Evolutionary conservation across 92 coral and sea anemone species (phyloP), one percentile per base, ranked within the genome.

Genomic region (Parazoanthus atlanticus): DNA sequence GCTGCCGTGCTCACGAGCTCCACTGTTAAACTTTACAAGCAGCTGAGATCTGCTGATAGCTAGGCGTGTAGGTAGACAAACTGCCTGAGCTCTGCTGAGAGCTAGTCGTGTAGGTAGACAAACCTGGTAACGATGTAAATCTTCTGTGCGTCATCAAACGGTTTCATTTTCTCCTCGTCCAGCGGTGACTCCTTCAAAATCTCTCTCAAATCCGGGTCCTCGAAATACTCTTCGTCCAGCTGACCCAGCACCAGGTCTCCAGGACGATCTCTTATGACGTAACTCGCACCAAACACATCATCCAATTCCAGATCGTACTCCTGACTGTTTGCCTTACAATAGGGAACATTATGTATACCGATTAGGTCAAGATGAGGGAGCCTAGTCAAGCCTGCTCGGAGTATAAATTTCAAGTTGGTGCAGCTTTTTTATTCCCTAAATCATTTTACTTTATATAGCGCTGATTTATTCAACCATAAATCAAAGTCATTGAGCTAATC

Each of bases 81-180:
- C 86, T n/a, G n/a, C n/a, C n/a, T n/a, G n/a, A n/a, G n/a, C n/a
- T n/a, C n/a, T n/a, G 10, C 6, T 26, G 19, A 10, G 74, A 28
- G 33, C 30, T 69, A 10, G 10, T 69, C 31, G 74, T 23, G 34
- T 8, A 56, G 0, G 65, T 16, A 21, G 65, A 56, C 86, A 69
- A 40, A 83, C 86, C 86, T 83, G 73, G 86, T 83, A 16, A 83
- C 86, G n/a, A 83, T 83, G 86, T 83, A 83, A 1, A 83, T 67
- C 64, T 41, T 67, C 33, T 83, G 77, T 28, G 26, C 86, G 38
- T 83, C 86, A 23, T 66, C 41, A 30, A 69, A 69, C 7, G 86
- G 86, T 10, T n/a, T 67, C 86, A 69, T 83, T 26, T 28, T 83
- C 34, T 83, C 86, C 49, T 16, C 52, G 76, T 83, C 76, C 40